Percentiles rank a stretch among this genome's conserved stretches.
phyloP scores from a whole-genome alignment of 2,113 vertebrate genomes.

The Oreotrochilus melanogaster region DNA sequence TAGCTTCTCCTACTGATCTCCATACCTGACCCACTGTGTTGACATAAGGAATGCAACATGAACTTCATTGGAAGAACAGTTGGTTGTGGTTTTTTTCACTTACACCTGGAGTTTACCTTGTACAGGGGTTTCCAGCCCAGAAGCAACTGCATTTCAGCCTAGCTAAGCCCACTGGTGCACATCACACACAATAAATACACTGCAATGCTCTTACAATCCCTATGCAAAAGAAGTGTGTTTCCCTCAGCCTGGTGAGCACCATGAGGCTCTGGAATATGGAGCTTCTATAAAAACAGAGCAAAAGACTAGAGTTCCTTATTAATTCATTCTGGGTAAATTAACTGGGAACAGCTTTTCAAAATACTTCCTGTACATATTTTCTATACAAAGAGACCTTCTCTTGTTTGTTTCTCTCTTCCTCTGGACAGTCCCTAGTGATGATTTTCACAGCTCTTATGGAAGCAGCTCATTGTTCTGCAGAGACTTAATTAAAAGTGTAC shows the following conservation, averaged over 20 bases:
- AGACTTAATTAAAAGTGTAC: conserved; percentile 67
- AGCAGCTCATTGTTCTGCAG: conserved; percentile 57
- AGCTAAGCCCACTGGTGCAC: not conserved
- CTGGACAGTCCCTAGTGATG: conserved; percentile 45
- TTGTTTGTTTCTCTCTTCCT: conserved; percentile 65
- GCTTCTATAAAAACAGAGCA: not conserved
- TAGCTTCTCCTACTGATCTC: not conserved
- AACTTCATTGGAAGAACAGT: not conserved
- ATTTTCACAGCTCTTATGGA: conserved; percentile 50
- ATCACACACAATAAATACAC: not conserved
- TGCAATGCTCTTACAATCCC: not conserved
- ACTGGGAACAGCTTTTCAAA: conserved; percentile 3
- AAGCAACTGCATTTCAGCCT: not conserved
- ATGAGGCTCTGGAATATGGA: not conserved
- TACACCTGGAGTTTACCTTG: not conserved
- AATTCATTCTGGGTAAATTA: conserved; percentile 56
- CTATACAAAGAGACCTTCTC: conserved; percentile 55
- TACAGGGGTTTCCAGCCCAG: not conserved
- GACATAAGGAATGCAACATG: not conserved
- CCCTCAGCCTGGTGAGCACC: not conserved
- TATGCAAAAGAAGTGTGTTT: not conserved
- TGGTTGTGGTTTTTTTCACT: not conserved
- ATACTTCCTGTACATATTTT: conserved; percentile 64
- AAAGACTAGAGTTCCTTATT: not conserved
- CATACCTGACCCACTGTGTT: not conserved